Conservation (phyloP, 1,140 invertebrate species). For the Grapholita molesta region DNA sequence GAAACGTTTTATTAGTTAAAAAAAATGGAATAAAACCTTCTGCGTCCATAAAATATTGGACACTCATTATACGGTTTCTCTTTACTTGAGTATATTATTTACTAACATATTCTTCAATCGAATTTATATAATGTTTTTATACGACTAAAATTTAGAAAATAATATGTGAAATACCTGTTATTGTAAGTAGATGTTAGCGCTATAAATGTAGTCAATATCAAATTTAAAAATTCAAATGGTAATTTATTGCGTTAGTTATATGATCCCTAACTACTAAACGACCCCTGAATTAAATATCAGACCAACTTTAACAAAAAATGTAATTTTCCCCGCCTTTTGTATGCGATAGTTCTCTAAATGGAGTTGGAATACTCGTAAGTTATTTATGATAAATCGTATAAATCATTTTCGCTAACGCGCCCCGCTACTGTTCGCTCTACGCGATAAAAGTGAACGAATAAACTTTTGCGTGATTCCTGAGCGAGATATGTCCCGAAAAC, state of each 20-base stretch:
- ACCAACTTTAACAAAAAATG: constrained; percentile 23
- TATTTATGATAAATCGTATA: constrained; percentile 76
- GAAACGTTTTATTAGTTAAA: background rate
- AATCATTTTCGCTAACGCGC: constrained; percentile 72
- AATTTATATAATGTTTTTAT: too few relatives aligned
- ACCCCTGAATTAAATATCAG: constrained; percentile 11
- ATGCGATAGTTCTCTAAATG: constrained; percentile 58
- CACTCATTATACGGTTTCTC: too few relatives aligned
- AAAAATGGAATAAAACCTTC: too few relatives aligned
- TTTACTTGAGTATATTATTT: too few relatives aligned
- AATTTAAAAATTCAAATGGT: background rate
- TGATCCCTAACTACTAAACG: background rate
- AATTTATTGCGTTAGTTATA: background rate
- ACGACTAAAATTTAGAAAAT: too few relatives aligned
- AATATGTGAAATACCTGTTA: too few relatives aligned
- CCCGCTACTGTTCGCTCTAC: constrained; percentile 31
- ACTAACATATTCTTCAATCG: too few relatives aligned
- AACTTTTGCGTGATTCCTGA: constrained; percentile 72
- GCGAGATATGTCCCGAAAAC: constrained; percentile 44
- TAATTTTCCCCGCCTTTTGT: constrained; percentile 34
- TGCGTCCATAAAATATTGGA: too few relatives aligned
- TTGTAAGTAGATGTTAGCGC: background rate
- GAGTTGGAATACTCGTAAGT: constrained; percentile 61
- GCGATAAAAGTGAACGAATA: constrained; percentile 73
- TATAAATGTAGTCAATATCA: background rate